Evolutionary conservation across 1,140 invertebrate species (phyloP).

Genomic region (Rhagoletis zephyria): DNA sequence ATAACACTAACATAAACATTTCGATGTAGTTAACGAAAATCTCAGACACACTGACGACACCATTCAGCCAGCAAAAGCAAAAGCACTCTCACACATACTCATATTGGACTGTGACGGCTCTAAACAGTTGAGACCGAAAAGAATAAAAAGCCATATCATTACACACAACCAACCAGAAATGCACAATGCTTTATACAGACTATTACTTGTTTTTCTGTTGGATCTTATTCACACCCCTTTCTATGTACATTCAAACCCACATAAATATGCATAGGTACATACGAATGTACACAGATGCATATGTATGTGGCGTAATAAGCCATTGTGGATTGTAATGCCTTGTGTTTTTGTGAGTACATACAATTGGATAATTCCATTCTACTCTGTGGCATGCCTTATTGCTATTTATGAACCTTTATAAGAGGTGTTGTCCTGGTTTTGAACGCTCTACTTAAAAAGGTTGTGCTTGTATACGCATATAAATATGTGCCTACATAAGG

Average conservation of each 20-base stretch:
- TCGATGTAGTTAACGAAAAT: not conserved
- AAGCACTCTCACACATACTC: not conserved
- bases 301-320: too few species aligned
- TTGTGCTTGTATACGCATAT: too few species aligned
- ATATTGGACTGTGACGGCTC: not conserved
- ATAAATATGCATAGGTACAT: not conserved
- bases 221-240: constrained; percentile 25
- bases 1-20: constrained; percentile 7
- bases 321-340: not conserved
- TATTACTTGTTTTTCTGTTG: constrained; percentile 27
- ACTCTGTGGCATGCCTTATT: not conserved
- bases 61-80: not conserved
- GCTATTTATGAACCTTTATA: too few species aligned
- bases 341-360: not conserved
- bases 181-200: not conserved
- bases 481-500: too few species aligned
- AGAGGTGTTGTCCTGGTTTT: too few species aligned
- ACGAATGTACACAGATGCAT: not conserved
- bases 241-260: too few species aligned
- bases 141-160: not conserved
- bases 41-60: constrained; percentile 47
- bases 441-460: too few species aligned
- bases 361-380: not conserved
- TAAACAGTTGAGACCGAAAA: not conserved
- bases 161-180: constrained; percentile 41